Evolutionary conservation across 2,797 vertebrate species (phyloP), one percentile per base, ranked within the genome.

Genomic region (Falco berigora): DNA sequence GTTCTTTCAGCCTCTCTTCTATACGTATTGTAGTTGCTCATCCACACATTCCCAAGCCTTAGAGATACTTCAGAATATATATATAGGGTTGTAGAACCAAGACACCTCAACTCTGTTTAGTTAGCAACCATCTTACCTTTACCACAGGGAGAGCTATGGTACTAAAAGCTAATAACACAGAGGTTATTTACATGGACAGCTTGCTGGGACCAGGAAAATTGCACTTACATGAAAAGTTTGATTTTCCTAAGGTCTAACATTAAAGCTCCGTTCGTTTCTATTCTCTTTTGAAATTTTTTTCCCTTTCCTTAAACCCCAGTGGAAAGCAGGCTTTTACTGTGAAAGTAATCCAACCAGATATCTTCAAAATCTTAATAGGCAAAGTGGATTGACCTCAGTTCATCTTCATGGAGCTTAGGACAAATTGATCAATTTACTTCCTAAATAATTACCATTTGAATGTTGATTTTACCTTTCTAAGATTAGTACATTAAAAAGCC

Each of bases 341-440:
- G 94, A 94, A 97, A 95, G 82, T 90, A 96, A 97, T 96, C 86
- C 90, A 96, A 82, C 49, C 12, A 89, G 94, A 71, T 96, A 94
- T 97, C 97, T 97, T 97, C 83, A 88, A 90, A 95, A 96, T 97
- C 97, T 98, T 97, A 97, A 96, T 56, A 96, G 94, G 92, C 86
- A 96, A 95, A 94, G 92, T 90, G 77, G 91, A 92, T 96, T 96
- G 96, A 97, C 95, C 96, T 96, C 71, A 86, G 96, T 91, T 96
- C 96, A 95, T 98, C 96, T 95, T 97, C 94, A 71, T 80, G 81
- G 93, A 97, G 82, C 87, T 94, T 92, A 94, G 94, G 94, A 97
- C 66, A 95, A 96, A 96, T 79, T 82, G 94, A 96, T 97, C 96
- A 94, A 97, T 96, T 97, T 96, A 89, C 94, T 96, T 97, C 95